These are phyloP conservation scores for Netelia melanura DNA, from an alignment of 2,888 invertebrate genomes.

Conservation along the genomic window DNA sequence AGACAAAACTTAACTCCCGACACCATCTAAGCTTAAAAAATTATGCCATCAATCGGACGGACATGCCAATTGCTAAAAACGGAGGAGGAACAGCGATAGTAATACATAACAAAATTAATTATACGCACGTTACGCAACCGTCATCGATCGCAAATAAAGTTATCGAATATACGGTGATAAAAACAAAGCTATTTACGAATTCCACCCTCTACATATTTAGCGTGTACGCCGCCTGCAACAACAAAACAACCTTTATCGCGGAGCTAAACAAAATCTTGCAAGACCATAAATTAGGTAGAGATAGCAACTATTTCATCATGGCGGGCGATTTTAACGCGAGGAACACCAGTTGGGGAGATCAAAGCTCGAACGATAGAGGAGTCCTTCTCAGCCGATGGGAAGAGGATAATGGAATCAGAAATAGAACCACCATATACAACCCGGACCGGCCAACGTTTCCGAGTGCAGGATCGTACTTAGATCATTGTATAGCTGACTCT, in stretches of 20 bases:
- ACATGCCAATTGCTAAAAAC: constrained; percentile 2
- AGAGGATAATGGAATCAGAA: too few species aligned
- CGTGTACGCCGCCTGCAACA: constrained; percentile 50
- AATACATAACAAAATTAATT: constrained; percentile 31
- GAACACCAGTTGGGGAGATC: constrained; percentile 36
- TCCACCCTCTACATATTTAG: constrained; percentile 42
- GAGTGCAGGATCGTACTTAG: too few species aligned
- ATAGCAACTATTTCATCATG: constrained; percentile 49
- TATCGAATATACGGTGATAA: constrained; percentile 50
- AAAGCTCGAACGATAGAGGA: constrained; percentile 11
- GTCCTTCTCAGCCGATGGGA: constrained; percentile 27
- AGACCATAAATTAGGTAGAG: constrained; percentile 17
- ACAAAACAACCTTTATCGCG: constrained; percentile 52
- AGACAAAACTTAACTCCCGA: too few species aligned
- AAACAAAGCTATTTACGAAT: background rate
- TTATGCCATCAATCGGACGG: background rate
- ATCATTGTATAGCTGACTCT: background rate
- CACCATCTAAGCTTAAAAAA: constrained; percentile 25
- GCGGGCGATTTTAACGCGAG: constrained; percentile 66
- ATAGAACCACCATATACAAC: too few species aligned
- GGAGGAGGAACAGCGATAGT: constrained; percentile 64
- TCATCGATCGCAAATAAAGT: background rate
- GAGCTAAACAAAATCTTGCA: constrained; percentile 53
- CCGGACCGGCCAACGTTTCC: too few species aligned
- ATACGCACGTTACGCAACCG: background rate